Base-by-base conservation (phyloP, 2,797 vertebrate genomes). In the Semotilus atromaculatus region DNA sequence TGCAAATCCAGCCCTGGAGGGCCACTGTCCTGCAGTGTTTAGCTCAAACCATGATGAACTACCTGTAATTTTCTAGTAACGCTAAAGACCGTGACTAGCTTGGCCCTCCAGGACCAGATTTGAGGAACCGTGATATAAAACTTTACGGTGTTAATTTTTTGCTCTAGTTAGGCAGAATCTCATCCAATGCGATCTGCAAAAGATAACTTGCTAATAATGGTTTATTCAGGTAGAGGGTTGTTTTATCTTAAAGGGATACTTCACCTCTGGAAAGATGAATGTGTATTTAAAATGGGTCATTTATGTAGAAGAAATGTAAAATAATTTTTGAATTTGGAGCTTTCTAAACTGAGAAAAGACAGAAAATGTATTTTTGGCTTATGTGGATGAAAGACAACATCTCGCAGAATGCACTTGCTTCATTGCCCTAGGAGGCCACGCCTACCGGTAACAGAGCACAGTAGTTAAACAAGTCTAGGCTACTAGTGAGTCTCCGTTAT, bases 191-290 rank as follows among this genome's bases (percentile, higher is more conserved):
- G 0, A 18, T 82, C 16, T 23, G 13, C 21, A 62, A 73, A 48
- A 60, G 70, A 36, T 36, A 64, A 23, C 53, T 81, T 26, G 23
- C 5, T 71, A 14, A 70, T 70, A 81, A 81, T n/a, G 7, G 34
- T 21, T 70, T 70, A 38, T 26, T 71, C 38, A 18, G 38, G 29
- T 60, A 58, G 67, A 64, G 8, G 5, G 29, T 51, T 64, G 29
- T 82, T 64, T 23, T 23, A 38, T 64, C 29, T 82, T n/a, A 36
- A 36, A 5, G 40, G n/a, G n/a, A n/a, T n/a, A n/a, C n/a, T n/a
- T n/a, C n/a, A n/a, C n/a, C n/a, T n/a, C n/a, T n/a, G n/a, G n/a
- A n/a, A n/a, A n/a, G n/a, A n/a, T n/a, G n/a, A n/a, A n/a, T n/a
- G n/a, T n/a, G n/a, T n/a, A n/a, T n/a, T n/a, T n/a, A n/a, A n/a